These are phyloP conservation scores for Rhyacophila evoluta DNA, from an alignment of 2,888 invertebrate genomes.

Conservation along the genomic window DNA sequence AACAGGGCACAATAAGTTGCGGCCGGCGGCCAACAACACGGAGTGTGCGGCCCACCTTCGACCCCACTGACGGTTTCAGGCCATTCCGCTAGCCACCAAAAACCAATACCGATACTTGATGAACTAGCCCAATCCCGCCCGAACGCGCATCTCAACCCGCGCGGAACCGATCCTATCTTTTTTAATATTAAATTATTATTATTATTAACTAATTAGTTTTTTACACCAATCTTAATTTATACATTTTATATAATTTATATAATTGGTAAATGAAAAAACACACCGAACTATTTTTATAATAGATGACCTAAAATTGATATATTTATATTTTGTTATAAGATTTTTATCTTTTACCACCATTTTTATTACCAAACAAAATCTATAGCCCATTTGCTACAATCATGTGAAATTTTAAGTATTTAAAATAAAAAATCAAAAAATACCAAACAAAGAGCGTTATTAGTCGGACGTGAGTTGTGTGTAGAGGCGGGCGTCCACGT, in stretches of 20 bases:
- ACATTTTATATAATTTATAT: constrained; percentile 4
- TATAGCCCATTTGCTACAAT: neutral
- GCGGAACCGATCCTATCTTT: constrained; percentile 28
- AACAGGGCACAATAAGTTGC: constrained; percentile 55
- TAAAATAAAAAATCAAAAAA: constrained; percentile 16
- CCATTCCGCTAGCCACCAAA: constrained; percentile 34
- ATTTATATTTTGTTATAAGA: constrained; percentile 5
- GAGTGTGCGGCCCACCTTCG: constrained; percentile 63
- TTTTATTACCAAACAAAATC: constrained; percentile 13
- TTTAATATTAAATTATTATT: neutral
- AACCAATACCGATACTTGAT: neutral
- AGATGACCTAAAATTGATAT: neutral
- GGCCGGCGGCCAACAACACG: constrained; percentile 64
- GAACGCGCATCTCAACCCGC: constrained; percentile 35
- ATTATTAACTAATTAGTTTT: constrained; percentile 21
- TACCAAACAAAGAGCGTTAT: constrained; percentile 17
- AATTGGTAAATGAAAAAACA: constrained; percentile 13
- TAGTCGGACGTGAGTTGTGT: constrained; percentile 20
- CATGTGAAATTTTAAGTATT: neutral
- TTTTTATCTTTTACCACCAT: constrained; percentile 1
- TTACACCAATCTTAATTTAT: constrained; percentile 9
- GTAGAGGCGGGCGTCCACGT: constrained; percentile 13
- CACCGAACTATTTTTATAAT: neutral
- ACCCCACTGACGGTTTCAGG: constrained; percentile 63
- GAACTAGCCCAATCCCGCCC: constrained; percentile 23